Conservation (phyloP, 2,888 invertebrate genomes). For the Stomorhina lunata region DNA sequence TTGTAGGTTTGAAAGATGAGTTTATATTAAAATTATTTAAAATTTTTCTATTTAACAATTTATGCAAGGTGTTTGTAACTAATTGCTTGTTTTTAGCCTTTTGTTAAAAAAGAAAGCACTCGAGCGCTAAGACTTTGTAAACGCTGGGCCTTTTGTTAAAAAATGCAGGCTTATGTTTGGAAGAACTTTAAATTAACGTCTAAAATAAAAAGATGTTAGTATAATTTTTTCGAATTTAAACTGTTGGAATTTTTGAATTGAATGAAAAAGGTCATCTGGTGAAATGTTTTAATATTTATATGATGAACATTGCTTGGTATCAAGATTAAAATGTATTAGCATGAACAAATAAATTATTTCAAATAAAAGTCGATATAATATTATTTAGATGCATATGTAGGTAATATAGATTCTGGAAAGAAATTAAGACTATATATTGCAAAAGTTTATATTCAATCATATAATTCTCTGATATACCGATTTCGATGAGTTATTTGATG, state of each 20-base stretch:
- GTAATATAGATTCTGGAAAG: too few relatives aligned
- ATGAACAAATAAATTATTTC: too few relatives aligned
- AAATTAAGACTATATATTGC: too few relatives aligned
- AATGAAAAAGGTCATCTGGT: constrained; percentile 12
- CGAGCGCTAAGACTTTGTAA: constrained; percentile 39
- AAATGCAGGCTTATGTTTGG: constrained; percentile 23
- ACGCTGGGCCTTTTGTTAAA: not conserved
- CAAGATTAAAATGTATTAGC: too few relatives aligned
- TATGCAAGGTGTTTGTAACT: constrained; percentile 53
- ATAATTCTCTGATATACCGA: too few relatives aligned
- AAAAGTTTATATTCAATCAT: too few relatives aligned
- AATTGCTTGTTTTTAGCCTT: not conserved
- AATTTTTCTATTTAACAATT: constrained; percentile 36
- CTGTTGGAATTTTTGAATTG: not conserved
- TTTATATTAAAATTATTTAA: constrained; percentile 48
- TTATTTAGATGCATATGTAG: too few relatives aligned
- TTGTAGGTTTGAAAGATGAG: constrained; percentile 38
- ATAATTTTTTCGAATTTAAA: not conserved
- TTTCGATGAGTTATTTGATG: too few relatives aligned
- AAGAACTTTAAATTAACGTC: not conserved
- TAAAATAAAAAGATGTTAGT: not conserved
- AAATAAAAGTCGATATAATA: too few relatives aligned
- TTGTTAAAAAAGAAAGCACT: constrained; percentile 12
- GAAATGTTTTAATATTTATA: not conserved
- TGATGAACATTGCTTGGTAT: too few relatives aligned